Evolutionary conservation across 2,113 vertebrate genomes (phyloP), one percentile per base, ranked within the genome.

Genomic region (Echinops telfairi): DNA sequence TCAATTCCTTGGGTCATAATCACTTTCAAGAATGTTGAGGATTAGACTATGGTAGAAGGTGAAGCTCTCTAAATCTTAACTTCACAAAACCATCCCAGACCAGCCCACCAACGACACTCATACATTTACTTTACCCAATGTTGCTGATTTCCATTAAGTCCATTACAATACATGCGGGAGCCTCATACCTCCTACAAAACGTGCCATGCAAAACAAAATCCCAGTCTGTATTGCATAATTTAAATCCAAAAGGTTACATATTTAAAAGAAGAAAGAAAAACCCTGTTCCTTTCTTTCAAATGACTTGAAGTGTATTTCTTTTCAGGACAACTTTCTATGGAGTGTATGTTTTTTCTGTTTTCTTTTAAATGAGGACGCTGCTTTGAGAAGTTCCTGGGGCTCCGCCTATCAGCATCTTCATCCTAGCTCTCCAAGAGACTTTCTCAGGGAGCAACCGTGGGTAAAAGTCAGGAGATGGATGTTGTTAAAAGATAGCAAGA

Each of bases 221-320:
- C 33, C 20, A 84, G 12, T 76, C 38, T 77, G 19, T 81, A 62
- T 4, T 84, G 17, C 64, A 64, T 62, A 71, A 64, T 5, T 11
- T 79, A 92, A 91, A 73, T 84, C 36, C 19, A 78, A 16, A 82
- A 92, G 11, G n/a, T 16, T 53, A 14, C 12, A 53, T 11, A 53
- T 53, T 7, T 66, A 29, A 66, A 31, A 68, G 31, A 68, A 64
- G 62, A 64, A 64, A 10, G 29, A n/a, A 71, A 33, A 64, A 6
- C 19, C 31, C 85, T 58, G 80, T 8, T 53, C 38, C 57, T 57
- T n/a, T 94, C 36, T 84, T 64, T 83, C 83, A 90, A 92, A 89
- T 43, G 8, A 1, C 17, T 80, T 75, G 40, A 36, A 88, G 4
- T 83, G 17, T 22, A 66, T 84, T 93, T 87, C 16, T 70, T 85